These are phyloP conservation scores for Tychaedon coryphoeus DNA, from an alignment of 2,113 vertebrate genomes.

Conservation along the genomic window DNA sequence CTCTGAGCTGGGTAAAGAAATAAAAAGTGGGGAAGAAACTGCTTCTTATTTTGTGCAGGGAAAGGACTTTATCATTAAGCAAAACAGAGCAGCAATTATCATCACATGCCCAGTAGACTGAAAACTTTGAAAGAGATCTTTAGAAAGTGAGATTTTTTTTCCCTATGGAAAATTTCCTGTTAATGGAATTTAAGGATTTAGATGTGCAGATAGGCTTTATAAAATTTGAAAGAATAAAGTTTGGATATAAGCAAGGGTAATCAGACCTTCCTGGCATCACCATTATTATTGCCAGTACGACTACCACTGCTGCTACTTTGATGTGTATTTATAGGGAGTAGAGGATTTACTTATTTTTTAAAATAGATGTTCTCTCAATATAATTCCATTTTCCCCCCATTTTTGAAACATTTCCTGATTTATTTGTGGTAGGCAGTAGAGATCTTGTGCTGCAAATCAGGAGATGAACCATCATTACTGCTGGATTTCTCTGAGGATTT, in stretches of 20 bases:
- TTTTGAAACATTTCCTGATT: background rate
- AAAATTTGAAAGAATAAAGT: background rate
- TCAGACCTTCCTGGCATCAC: background rate
- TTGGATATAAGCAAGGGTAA: background rate
- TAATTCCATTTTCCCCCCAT: fast-evolving
- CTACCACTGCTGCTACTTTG: background rate
- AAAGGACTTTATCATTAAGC: slow-evolving; percentile 71
- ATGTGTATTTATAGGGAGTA: background rate
- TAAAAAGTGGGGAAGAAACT: slow-evolving; percentile 61
- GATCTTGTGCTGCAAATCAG: background rate
- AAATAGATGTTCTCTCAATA: background rate
- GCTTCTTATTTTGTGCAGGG: slow-evolving; percentile 66
- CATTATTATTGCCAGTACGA: background rate
- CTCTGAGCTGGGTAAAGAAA: slow-evolving; percentile 73
- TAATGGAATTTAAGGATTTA: slow-evolving; percentile 22
- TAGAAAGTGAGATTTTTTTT: background rate
- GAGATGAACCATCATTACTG: background rate
- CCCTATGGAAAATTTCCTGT: background rate
- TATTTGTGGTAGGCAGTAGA: background rate
- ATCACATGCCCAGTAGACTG: background rate
- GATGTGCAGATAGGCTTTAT: slow-evolving; percentile 12
- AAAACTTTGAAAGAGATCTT: slow-evolving; percentile 59
- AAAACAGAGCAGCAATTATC: slow-evolving; percentile 69
- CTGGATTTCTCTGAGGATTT: slow-evolving; percentile 37
- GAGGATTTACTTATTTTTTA: background rate